Conservation (phyloP, 2,797 vertebrate genomes). For the Sebastes itinus region DNA sequence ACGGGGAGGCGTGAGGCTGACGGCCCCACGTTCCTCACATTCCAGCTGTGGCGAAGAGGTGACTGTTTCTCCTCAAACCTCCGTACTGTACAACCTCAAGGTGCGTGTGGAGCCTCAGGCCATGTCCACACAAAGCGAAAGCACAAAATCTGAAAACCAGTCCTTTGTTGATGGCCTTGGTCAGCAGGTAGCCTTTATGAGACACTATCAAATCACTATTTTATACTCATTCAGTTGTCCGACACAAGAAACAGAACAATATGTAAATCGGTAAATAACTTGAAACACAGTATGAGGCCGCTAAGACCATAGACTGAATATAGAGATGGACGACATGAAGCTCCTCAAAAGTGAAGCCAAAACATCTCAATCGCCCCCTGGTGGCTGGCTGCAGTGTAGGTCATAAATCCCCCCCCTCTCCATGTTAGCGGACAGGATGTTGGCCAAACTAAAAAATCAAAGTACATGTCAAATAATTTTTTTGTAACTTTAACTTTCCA, state of each 20-base stretch:
- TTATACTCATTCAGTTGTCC: neutral
- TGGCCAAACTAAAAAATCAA: too few species aligned
- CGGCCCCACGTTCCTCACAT: conserved; percentile 55
- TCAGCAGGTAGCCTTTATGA: neutral
- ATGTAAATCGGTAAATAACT: neutral
- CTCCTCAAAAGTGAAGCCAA: too few species aligned
- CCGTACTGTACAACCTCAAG: neutral
- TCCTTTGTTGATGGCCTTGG: neutral
- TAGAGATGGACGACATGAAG: too few species aligned
- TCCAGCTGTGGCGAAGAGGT: conserved; percentile 15
- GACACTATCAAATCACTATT: neutral
- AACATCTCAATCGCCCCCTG: too few species aligned
- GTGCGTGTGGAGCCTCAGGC: neutral
- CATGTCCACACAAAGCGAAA: neutral
- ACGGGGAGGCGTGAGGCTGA: conserved; percentile 18
- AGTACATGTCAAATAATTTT: too few species aligned
- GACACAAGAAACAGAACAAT: too few species aligned
- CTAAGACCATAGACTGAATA: too few species aligned
- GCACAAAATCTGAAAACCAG: neutral
- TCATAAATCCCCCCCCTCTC: too few species aligned
- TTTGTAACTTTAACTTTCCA: too few species aligned
- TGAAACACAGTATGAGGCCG: too few species aligned
- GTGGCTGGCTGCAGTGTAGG: too few species aligned
- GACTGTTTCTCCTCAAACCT: conserved; percentile 19
- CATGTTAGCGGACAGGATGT: too few species aligned